Evolutionary conservation across 2,113 vertebrate genomes (phyloP).

Genomic region (Muntiacus reevesi): DNA sequence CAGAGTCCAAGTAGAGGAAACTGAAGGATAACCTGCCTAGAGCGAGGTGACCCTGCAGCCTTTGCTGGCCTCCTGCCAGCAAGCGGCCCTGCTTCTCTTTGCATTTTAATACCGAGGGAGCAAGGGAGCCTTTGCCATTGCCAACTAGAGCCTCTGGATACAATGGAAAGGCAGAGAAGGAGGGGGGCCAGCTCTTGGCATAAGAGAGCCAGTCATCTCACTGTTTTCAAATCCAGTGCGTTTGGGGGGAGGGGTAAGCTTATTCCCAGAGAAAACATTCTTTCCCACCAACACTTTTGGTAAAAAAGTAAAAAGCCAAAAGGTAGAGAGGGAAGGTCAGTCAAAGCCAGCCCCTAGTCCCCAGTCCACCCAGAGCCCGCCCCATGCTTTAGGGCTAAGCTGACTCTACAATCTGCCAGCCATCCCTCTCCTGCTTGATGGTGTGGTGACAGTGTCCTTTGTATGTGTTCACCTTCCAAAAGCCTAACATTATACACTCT

Average conservation of each 20-base stretch:
- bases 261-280: neutral
- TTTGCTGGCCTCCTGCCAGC: constrained; percentile 53
- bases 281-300: constrained; percentile 20
- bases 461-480: neutral
- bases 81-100: constrained; percentile 48
- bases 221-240: neutral
- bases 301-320: neutral
- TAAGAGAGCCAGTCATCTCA: constrained; percentile 41
- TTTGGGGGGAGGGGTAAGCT: neutral
- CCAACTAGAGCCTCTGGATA: constrained; percentile 61
- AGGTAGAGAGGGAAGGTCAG: neutral
- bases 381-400: neutral
- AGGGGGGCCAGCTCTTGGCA: constrained; percentile 46
- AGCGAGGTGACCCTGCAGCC: constrained; percentile 39
- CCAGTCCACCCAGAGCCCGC: neutral
- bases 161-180: constrained; percentile 59
- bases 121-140: constrained; percentile 51
- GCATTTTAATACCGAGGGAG: constrained; percentile 68
- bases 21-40: neutral
- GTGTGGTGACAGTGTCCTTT: neutral
- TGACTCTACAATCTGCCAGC: neutral
- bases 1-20: constrained; percentile 30
- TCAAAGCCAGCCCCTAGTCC: neutral
- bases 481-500: neutral
- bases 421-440: neutral